Percentiles rank a stretch among this genome's conserved stretches.
Evolutionary conservation across 2,113 vertebrate species (phyloP).

Genomic region (Phodopus roborovskii): DNA sequence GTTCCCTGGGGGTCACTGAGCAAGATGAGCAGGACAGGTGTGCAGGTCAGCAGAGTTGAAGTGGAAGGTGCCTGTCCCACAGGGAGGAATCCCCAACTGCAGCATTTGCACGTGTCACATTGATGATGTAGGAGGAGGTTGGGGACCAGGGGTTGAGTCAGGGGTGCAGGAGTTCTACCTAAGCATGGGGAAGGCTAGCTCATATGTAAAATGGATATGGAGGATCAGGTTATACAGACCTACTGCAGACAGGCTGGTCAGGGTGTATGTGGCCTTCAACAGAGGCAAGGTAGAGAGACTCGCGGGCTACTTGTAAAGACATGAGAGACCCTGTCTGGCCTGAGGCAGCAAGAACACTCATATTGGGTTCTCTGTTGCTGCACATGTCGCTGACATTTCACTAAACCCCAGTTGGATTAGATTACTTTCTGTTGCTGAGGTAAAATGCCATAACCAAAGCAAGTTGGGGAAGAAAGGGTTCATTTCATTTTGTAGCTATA

Average conservation of each 20-base stretch:
- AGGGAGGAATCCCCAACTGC: neutral
- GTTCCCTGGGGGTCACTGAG: neutral
- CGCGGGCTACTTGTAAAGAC: neutral
- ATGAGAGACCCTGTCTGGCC: slow-evolving; percentile 4
- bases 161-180: neutral
- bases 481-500: neutral
- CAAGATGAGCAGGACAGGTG: neutral
- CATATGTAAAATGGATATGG: neutral
- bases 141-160: neutral
- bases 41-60: neutral
- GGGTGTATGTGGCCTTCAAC: neutral
- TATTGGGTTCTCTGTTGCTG: slow-evolving; percentile 53
- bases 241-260: neutral
- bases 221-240: neutral
- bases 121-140: neutral
- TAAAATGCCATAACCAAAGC: neutral
- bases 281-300: neutral
- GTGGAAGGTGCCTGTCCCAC: too few relatives aligned
- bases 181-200: neutral
- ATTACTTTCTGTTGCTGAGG: neutral
- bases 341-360: slow-evolving; percentile 1
- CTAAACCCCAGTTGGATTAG: slow-evolving; percentile 8
- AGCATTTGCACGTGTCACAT: too few relatives aligned
- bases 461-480: neutral
- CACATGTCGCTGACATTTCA: slow-evolving; percentile 61